phyloP scores from a whole-genome alignment of 1,140 invertebrate genomes.

The Idris sp. region DNA sequence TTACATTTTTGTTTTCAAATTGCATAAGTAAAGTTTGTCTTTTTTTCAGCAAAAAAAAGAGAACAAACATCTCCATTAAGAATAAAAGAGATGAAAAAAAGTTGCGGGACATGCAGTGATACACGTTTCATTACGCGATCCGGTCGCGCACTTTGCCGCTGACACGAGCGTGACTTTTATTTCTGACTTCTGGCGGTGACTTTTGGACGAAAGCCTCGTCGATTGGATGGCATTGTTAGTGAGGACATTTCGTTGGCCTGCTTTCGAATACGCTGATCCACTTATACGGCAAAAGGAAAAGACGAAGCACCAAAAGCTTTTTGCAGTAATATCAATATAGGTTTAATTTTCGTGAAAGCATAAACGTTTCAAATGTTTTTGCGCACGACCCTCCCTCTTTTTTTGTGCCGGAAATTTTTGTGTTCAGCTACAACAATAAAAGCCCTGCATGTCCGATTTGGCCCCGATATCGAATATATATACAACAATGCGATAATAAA shows the following conservation, averaged over 20 bases:
- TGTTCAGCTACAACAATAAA: constrained; percentile 27
- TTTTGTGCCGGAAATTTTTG: no score
- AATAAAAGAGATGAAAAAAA: constrained; percentile 1
- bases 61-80: no score
- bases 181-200: constrained; percentile 59
- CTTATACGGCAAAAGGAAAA: constrained; percentile 46
- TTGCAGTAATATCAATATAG: constrained; percentile 60
- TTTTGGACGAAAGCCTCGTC: constrained; percentile 62
- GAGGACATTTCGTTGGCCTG: constrained; percentile 53
- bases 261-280: constrained; percentile 59
- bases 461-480: no score
- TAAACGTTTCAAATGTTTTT: constrained; percentile 47
- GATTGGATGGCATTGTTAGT: constrained; percentile 55
- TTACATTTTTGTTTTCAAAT: no score
- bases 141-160: constrained; percentile 20
- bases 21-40: no score
- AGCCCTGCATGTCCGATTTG: no score
- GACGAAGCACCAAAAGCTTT: constrained; percentile 42
- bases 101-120: constrained; percentile 7
- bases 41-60: no score
- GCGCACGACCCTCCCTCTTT: no score
- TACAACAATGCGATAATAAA: no score
- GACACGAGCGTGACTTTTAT: constrained; percentile 54
- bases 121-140: constrained; percentile 28
- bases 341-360: constrained; percentile 67